Evolutionary conservation across 2,797 vertebrate genomes (phyloP).

Genomic region (Enteromius mattozi): DNA sequence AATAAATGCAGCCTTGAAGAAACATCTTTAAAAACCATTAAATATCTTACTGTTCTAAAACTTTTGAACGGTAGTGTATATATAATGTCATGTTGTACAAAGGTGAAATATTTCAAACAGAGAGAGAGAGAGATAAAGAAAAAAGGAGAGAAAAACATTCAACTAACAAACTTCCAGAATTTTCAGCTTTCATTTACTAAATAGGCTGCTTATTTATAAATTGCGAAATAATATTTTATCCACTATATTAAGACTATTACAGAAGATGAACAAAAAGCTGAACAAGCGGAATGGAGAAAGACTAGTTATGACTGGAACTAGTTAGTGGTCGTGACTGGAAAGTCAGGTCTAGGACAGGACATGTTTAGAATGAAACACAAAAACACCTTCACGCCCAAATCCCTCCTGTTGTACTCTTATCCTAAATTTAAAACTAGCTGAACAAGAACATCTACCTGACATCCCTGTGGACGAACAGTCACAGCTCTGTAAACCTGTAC

Average conservation of each 20-base stretch:
- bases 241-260: neutral
- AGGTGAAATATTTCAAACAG: neutral
- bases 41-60: no score
- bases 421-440: constrained; percentile 21
- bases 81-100: neutral
- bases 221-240: neutral
- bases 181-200: neutral
- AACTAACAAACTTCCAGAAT: neutral
- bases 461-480: neutral
- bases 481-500: neutral
- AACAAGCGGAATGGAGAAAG: neutral
- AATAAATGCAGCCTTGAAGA: no score
- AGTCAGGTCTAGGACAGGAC: neutral
- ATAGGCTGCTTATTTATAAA: neutral
- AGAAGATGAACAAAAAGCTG: neutral
- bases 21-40: no score
- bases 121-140: no score
- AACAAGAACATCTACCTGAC: constrained; percentile 34
- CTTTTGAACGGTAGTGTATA: no score
- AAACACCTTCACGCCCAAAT: constrained; percentile 23
- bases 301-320: neutral
- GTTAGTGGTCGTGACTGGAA: constrained; percentile 14
- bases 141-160: neutral
- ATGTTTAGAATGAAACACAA: neutral
- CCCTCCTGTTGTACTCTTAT: neutral